These are phyloP conservation scores for Trilocha varians DNA, from an alignment of 2,888 invertebrate genomes.

Conservation along the genomic window DNA sequence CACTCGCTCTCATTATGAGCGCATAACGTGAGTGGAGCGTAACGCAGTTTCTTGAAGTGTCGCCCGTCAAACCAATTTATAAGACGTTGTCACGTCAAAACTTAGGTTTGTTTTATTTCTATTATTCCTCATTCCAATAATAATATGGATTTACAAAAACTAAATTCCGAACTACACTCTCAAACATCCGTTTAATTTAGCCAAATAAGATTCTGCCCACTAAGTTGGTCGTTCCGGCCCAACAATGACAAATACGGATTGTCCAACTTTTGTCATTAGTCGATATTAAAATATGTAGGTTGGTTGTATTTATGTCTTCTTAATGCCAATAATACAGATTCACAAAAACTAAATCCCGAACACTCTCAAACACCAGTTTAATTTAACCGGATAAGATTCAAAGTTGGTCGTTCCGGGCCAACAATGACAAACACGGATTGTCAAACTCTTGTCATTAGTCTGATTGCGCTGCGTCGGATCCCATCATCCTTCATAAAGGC, in stretches of 20 bases:
- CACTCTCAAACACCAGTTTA: not conserved
- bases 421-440: not conserved
- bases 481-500: too few relatives aligned
- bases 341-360: not conserved
- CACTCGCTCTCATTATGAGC: too few relatives aligned
- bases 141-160: not conserved
- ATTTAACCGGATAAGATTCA: not conserved
- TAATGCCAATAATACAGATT: not conserved
- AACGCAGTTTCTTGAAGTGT: too few relatives aligned
- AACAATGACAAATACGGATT: not conserved
- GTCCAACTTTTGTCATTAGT: not conserved
- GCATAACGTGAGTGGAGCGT: too few relatives aligned
- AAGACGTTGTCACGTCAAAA: too few relatives aligned
- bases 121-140: not conserved
- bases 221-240: not conserved
- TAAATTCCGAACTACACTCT: not conserved
- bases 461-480: not conserved
- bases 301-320: not conserved
- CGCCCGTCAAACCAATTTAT: too few relatives aligned
- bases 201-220: not conserved
- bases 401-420: not conserved
- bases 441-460: not conserved
- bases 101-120: too few relatives aligned
- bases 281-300: too few relatives aligned
- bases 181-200: not conserved